Evolutionary conservation across 2,888 invertebrate species (phyloP).

Genomic region (Helleia helle): DNA sequence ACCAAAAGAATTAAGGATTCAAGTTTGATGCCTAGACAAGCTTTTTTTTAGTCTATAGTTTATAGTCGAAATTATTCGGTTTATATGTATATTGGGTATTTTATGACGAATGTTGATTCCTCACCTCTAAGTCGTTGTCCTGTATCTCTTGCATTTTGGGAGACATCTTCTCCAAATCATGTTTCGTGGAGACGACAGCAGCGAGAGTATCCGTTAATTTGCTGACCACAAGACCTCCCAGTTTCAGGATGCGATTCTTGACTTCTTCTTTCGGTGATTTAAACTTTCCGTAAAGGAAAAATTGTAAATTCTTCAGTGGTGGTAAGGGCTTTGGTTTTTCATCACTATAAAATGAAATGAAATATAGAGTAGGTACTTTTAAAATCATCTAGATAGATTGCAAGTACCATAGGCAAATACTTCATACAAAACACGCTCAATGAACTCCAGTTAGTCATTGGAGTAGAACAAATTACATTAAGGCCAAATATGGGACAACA

Average conservation of each 20-base stretch:
- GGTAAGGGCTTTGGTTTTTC: conserved; percentile 78
- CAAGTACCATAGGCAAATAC: too few species aligned
- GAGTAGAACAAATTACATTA: too few species aligned
- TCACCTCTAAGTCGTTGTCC: conserved; percentile 78
- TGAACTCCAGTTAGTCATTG: too few species aligned
- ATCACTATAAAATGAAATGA: conserved; percentile 65
- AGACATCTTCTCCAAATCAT: conserved; percentile 79
- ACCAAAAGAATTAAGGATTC: too few species aligned
- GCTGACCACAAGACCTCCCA: conserved; percentile 83
- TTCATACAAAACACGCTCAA: too few species aligned
- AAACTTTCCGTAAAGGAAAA: conserved; percentile 78
- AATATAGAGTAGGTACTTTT: conserved; percentile 11
- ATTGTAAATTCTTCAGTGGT: conserved; percentile 84
- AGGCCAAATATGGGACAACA: too few species aligned
- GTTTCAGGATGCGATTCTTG: conserved; percentile 78
- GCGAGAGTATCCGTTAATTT: conserved; percentile 78
- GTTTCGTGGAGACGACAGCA: conserved; percentile 82
- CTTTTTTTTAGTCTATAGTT: too few species aligned
- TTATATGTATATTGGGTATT: too few species aligned
- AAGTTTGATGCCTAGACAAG: too few species aligned
- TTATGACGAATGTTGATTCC: too few species aligned
- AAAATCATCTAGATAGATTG: too few species aligned
- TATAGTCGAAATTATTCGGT: neutral
- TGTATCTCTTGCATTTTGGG: conserved; percentile 79
- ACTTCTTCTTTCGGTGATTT: conserved; percentile 74